Evolutionary conservation across 2,888 invertebrate species (phyloP), one percentile per base, ranked within the genome.

Genomic region (Pimpla rufipes): DNA sequence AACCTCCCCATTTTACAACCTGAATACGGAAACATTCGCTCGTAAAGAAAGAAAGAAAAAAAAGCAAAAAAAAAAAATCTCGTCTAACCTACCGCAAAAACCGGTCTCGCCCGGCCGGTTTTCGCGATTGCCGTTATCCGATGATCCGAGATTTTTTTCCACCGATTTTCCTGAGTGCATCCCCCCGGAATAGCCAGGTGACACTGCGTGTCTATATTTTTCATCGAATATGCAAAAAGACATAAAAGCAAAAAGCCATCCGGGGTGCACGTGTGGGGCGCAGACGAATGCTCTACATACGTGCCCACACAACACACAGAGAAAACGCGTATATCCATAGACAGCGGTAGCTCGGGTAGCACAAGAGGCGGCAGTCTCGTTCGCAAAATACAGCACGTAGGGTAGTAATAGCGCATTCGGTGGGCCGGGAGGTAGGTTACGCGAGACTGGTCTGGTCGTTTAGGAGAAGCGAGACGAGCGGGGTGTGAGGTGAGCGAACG

Each of bases 371-470:
- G 37, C 40, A 35, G 62, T 66, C 68, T 74, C 80, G 76, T 79
- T 79, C 67, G 73, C 76, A 70, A 83, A 83, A 83, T 79, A 75
- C 82, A 73, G 80, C 83, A 83, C 83, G 83, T 83, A 77, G 80
- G 83, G 79, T 80, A 77, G 80, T 83, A 83, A 83, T 80, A 80
- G 83, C 80, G 80, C 68, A 66, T 74, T 64, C 68, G 77, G 64
- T 16, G 76, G 62, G 74, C 68, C 52, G 59, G 71, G 45, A 45
- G 47, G 66, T 13, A n/a, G 66, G 59, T 59, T 29, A 74, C 59
- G 68, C 29, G 47, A 68, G 68, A 77, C 45, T 35, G 21, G 59
- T 21, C 50, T 62, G 66, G 70, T 42, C 66, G 66, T 66, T 66
- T 66, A 40, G 37, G 45, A 50, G 68, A 75, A 59, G 76, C 66